Evolutionary conservation across 2,113 vertebrate genomes (phyloP).

Genomic region (Corythornis madagascariensis): DNA sequence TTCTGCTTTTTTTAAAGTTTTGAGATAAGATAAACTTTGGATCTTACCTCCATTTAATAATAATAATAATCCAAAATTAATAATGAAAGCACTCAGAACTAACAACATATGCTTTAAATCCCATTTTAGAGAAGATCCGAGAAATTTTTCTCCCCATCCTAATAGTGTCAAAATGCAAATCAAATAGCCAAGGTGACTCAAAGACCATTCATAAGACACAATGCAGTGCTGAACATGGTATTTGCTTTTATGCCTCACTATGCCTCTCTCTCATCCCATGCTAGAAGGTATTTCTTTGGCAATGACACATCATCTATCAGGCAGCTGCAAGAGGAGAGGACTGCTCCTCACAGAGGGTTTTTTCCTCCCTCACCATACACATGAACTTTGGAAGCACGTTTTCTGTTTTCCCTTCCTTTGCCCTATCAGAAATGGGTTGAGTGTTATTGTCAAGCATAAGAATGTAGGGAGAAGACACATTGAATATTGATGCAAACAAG

Average conservation of each 20-base stretch:
- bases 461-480: neutral
- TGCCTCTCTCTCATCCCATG: neutral
- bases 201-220: neutral
- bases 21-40: neutral
- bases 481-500: neutral
- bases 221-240: neutral
- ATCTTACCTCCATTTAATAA: neutral
- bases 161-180: neutral
- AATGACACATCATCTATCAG: rapidly evolving
- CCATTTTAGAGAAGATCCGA: neutral
- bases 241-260: neutral
- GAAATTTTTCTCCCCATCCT: neutral
- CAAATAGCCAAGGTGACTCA: neutral
- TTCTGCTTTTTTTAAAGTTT: neutral
- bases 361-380: neutral
- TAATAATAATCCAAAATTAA: neutral
- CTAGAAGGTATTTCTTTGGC: neutral
- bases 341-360: neutral
- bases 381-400: neutral
- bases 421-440: neutral
- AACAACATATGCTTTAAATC: neutral
- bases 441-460: neutral
- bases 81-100: neutral
- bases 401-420: neutral
- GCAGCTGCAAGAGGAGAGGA: neutral